Conservation (phyloP, 1,140 invertebrate genomes). For the Oscheius sp. region DNA sequence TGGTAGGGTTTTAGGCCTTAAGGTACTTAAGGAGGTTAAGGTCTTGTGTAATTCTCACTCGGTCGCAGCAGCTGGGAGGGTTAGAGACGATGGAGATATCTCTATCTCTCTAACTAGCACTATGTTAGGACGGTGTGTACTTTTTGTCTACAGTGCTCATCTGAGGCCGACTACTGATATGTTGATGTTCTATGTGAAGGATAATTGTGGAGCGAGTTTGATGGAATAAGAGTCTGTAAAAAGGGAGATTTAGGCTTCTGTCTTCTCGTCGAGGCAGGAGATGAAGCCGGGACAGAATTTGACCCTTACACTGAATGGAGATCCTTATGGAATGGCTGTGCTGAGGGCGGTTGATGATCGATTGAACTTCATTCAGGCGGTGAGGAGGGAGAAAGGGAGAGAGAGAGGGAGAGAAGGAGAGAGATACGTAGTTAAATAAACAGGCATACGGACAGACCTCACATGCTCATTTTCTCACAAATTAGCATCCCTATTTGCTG, state of each 20-base stretch:
- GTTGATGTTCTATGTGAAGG: constrained; percentile 33
- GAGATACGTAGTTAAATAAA: not conserved
- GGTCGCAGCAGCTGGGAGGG: constrained; percentile 1
- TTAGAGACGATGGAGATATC: constrained; percentile 2
- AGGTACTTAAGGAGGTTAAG: not conserved
- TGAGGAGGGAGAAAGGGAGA: not conserved
- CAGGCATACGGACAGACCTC: no score
- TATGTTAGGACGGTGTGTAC: constrained; percentile 20
- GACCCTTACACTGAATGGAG: constrained; percentile 13
- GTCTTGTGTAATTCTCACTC: not conserved
- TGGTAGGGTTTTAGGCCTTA: not conserved
- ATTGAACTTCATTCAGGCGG: constrained; percentile 23
- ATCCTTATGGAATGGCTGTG: constrained; percentile 17
- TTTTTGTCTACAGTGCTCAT: constrained; percentile 15
- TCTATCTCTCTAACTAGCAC: not conserved
- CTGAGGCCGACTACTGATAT: not conserved
- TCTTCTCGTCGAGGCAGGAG: not conserved
- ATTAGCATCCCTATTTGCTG: no score
- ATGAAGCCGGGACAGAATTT: constrained; percentile 25
- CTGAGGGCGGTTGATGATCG: constrained; percentile 32
- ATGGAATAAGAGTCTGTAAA: not conserved
- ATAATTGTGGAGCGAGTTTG: not conserved
- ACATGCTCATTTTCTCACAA: no score
- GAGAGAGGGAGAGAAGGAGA: not conserved
- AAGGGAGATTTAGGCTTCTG: not conserved